A percentile compares a stretch with the other conserved stretches of the same genome.
These are phyloP conservation scores for Drosophila tani DNA, from an alignment of 1,140 invertebrate species.

Conservation along the genomic window DNA sequence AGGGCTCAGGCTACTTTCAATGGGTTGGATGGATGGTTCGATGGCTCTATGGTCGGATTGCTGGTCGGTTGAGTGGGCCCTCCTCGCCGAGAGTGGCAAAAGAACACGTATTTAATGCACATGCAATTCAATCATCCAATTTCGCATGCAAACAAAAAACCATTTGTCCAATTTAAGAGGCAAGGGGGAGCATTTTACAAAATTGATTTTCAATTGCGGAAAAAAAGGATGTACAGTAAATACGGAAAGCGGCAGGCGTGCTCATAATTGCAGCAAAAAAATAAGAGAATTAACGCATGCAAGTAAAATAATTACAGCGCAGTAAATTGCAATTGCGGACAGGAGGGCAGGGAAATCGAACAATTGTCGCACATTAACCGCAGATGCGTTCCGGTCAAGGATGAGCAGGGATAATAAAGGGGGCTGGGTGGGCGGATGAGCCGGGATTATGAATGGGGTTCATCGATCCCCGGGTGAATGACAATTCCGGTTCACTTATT, in stretches of 20 bases:
- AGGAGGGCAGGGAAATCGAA: conserved; percentile 27
- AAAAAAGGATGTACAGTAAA: conserved; percentile 14
- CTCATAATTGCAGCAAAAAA: conserved; percentile 50
- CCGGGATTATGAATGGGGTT: conserved; percentile 16
- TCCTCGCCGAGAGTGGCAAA: conserved; percentile 6
- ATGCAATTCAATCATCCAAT: conserved; percentile 44
- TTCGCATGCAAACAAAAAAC: conserved; percentile 32
- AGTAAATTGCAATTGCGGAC: conserved; percentile 54
- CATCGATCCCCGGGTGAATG: conserved; percentile 28
- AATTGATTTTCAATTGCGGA: conserved; percentile 35
- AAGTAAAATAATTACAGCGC: conserved; percentile 39
- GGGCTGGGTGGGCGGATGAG: neutral
- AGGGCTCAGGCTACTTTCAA: conserved; percentile 10
- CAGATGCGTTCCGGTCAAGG: conserved; percentile 52
- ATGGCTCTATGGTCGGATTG: neutral
- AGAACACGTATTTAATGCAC: conserved; percentile 46
- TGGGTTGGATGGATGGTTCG: neutral
- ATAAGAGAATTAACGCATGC: conserved; percentile 9
- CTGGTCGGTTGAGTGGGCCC: conserved; percentile 2
- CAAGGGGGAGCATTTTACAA: conserved; percentile 3
- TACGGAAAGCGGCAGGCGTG: neutral
- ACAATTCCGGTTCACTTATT: conserved; percentile 47
- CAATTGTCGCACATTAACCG: conserved; percentile 63
- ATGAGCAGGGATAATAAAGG: conserved; percentile 19
- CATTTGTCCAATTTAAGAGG: conserved; percentile 21